These are phyloP conservation scores for Thalassarche chlororhynchos DNA, from an alignment of 2,113 vertebrate genomes.

Conservation along the genomic window DNA sequence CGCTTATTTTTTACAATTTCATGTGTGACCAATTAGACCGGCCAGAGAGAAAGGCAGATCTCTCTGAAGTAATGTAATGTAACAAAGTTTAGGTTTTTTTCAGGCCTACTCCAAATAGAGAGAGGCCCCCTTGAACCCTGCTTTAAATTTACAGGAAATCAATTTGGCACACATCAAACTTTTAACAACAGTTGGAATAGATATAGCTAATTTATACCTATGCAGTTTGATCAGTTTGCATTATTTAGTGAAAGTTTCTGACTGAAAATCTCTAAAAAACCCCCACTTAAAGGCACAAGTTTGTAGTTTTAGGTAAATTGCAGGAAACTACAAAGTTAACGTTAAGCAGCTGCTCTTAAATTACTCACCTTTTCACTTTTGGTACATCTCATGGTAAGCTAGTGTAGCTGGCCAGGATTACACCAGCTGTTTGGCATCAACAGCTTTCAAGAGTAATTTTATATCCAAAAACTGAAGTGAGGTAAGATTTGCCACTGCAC, in stretches of 20 bases:
- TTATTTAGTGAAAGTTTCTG: background rate
- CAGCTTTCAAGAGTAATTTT: background rate
- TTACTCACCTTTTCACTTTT: background rate
- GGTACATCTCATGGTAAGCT: background rate
- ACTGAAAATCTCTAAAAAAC: background rate
- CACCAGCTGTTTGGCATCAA: background rate
- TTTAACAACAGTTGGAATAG: background rate
- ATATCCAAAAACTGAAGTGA: background rate
- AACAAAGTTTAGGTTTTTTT: background rate
- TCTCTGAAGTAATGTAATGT: background rate
- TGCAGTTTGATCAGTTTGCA: background rate
- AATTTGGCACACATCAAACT: background rate
- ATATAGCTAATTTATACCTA: background rate
- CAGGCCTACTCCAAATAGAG: background rate
- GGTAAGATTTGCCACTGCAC: background rate
- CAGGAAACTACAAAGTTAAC: background rate
- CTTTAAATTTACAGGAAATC: background rate
- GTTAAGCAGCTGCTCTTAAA: background rate
- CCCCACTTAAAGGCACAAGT: background rate
- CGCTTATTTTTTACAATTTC: background rate
- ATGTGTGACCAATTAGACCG: rapidly evolving
- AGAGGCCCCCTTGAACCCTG: background rate
- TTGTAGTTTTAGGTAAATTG: background rate
- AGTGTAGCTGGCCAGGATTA: background rate
- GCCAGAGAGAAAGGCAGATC: background rate